These are phyloP conservation scores for Malurus leucopterus DNA, from an alignment of 2,797 vertebrate species.

Conservation along the genomic window DNA sequence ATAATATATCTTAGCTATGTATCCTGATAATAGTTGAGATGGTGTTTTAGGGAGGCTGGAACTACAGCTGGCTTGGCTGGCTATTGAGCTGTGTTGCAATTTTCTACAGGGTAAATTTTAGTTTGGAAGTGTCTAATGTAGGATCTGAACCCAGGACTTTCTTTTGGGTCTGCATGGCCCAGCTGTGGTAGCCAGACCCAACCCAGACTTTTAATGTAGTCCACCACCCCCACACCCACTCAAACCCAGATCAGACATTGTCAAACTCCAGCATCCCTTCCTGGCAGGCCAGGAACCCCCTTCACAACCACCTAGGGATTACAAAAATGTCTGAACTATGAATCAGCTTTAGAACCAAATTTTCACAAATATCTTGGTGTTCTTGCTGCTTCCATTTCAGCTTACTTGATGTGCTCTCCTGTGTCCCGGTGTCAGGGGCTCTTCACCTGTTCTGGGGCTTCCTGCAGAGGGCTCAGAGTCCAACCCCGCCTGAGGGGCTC, in stretches of 20 bases:
- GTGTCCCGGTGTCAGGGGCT: neutral
- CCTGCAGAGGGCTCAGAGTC: accelerated
- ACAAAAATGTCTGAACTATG: constrained; percentile 34
- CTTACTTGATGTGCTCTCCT: neutral
- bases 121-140: neutral
- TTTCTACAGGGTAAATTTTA: neutral
- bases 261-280: neutral
- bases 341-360: constrained; percentile 12
- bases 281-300: neutral
- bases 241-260: neutral
- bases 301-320: constrained; percentile 4
- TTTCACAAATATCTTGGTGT: neutral
- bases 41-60: neutral
- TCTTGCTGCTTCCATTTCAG: neutral
- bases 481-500: accelerated
- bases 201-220: neutral
- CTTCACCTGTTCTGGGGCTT: neutral
- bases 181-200: neutral
- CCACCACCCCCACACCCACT: accelerated
- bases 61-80: neutral
- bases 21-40: neutral
- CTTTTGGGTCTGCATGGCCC: neutral
- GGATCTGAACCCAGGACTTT: neutral
- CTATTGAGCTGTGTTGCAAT: neutral
- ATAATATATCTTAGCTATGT: accelerated